phyloP scores from a whole-genome alignment of 2,113 vertebrate species.

The Dasyornis broadbenti region DNA sequence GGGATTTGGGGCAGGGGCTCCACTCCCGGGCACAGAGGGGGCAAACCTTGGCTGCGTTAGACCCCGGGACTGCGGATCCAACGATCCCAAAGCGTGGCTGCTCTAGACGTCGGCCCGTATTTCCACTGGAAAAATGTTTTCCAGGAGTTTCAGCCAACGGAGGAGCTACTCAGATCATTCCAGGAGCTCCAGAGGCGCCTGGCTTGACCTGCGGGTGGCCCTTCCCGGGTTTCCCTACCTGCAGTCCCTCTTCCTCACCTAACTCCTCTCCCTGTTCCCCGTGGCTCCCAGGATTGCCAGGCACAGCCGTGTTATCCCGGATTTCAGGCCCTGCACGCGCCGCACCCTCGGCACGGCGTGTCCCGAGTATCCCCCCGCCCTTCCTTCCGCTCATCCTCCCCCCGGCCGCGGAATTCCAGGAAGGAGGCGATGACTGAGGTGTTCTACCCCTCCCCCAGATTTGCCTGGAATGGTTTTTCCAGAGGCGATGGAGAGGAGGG shows the following conservation, averaged over 20 bases:
- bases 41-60: no score
- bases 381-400: neutral
- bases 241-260: fast-evolving
- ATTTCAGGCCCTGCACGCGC: neutral
- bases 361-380: neutral
- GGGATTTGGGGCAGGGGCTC: neutral
- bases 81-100: neutral
- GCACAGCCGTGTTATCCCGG: neutral
- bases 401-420: fast-evolving
- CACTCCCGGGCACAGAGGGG: neutral
- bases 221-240: neutral
- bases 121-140: neutral
- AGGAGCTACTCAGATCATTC: neutral
- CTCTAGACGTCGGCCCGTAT: fast-evolving
- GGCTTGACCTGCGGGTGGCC: neutral
- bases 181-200: neutral
- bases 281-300: fast-evolving
- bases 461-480: neutral
- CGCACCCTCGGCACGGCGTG: neutral
- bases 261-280: neutral
- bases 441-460: neutral
- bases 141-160: neutral
- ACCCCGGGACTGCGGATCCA: neutral
- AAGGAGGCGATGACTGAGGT: neutral
- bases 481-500: neutral